These are phyloP conservation scores for Monochamus alternatus DNA, from an alignment of 2,888 invertebrate genomes.

Conservation along the genomic window DNA sequence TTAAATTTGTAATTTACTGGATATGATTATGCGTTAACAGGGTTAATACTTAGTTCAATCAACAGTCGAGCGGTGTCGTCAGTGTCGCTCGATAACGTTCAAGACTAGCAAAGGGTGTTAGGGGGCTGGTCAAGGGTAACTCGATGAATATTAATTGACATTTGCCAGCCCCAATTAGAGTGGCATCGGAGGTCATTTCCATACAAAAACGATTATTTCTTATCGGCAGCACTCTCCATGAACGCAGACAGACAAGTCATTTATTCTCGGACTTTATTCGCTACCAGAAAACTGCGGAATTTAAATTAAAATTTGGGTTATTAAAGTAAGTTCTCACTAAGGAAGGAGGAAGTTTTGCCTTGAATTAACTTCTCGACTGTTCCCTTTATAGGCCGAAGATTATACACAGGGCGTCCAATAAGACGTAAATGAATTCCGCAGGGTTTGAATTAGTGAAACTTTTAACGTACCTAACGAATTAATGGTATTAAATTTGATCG, in stretches of 20 bases:
- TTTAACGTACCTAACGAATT: no score
- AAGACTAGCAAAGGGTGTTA: constrained; percentile 24
- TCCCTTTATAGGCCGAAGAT: background rate
- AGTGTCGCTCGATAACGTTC: constrained; percentile 30
- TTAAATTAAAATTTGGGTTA: constrained; percentile 30
- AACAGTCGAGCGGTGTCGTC: constrained; percentile 40
- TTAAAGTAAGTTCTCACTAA: background rate
- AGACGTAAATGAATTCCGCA: background rate
- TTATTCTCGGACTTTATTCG: constrained; percentile 27
- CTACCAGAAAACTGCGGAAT: constrained; percentile 32
- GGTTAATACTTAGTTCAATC: constrained; percentile 46
- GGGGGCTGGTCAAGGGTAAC: constrained; percentile 36
- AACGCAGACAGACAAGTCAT: constrained; percentile 23
- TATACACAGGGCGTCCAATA: background rate
- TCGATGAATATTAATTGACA: constrained; percentile 66
- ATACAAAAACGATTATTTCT: constrained; percentile 68
- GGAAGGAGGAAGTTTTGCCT: background rate
- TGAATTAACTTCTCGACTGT: background rate
- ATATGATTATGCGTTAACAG: constrained; percentile 42
- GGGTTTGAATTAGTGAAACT: background rate
- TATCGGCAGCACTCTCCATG: constrained; percentile 60
- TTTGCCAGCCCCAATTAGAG: constrained; percentile 67
- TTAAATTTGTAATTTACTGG: constrained; percentile 45
- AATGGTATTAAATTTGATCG: no score
- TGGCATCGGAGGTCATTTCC: constrained; percentile 65